Conservation (phyloP, 2,797 vertebrate species). For the Euphonia xanthogaster region DNA sequence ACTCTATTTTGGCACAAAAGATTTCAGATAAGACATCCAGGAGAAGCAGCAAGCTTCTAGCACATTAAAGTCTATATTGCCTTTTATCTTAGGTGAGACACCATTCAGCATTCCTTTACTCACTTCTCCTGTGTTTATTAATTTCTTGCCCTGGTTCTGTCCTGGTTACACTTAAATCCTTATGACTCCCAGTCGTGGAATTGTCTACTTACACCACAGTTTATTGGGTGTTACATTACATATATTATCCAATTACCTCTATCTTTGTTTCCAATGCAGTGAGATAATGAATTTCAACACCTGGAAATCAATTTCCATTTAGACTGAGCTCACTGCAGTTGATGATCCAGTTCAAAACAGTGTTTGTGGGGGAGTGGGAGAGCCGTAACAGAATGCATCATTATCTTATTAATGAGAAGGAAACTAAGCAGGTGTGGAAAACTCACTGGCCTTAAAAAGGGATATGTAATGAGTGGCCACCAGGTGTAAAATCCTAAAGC, state of each 20-base stretch:
- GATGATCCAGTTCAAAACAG: conserved; percentile 10
- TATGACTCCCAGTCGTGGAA: background rate
- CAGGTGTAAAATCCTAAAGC: background rate
- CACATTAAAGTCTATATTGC: background rate
- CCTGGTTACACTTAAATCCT: background rate
- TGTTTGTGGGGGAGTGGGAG: background rate
- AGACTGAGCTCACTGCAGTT: background rate
- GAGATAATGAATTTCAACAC: conserved; percentile 18
- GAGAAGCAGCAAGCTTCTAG: background rate
- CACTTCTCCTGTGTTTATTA: background rate
- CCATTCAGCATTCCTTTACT: background rate
- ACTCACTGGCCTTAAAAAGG: background rate
- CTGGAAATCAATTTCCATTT: conserved; percentile 8
- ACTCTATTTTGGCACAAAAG: background rate
- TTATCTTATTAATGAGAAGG: conserved; percentile 10
- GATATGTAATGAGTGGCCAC: background rate
- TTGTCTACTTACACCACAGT: background rate
- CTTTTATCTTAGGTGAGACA: background rate
- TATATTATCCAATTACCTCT: background rate
- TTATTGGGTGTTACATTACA: background rate
- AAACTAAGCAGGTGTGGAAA: background rate
- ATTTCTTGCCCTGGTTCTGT: background rate
- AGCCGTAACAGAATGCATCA: background rate
- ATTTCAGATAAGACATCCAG: background rate
- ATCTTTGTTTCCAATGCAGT: background rate